phyloP scores from a whole-genome alignment of 2,888 invertebrate species.

The Lithophane leautieri region DNA sequence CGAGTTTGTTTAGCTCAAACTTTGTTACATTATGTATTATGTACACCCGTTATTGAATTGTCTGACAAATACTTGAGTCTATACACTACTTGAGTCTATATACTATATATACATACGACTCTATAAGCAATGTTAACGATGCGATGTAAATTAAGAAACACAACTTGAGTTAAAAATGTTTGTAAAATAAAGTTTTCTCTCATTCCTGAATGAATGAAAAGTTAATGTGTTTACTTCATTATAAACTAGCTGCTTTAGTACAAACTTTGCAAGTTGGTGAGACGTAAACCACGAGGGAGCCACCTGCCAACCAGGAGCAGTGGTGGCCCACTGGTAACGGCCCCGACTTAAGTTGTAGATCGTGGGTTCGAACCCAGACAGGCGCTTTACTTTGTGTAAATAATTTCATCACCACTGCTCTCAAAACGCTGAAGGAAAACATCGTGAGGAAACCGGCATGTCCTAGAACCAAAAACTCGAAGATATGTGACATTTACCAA shows the following conservation, averaged over 20 bases:
- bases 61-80: slow-evolving; percentile 73
- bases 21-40: slow-evolving; percentile 73
- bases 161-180: slow-evolving; percentile 6
- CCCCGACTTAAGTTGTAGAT: too few relatives aligned
- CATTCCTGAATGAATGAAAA: slow-evolving; percentile 14
- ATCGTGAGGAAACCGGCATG: too few relatives aligned
- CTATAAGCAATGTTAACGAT: background rate
- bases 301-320: too few relatives aligned
- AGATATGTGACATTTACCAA: too few relatives aligned
- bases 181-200: slow-evolving; percentile 1
- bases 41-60: slow-evolving; percentile 76
- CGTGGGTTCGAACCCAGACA: too few relatives aligned
- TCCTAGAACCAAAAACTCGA: too few relatives aligned
- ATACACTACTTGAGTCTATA: slow-evolving; percentile 65
- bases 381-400: too few relatives aligned
- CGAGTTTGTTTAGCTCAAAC: slow-evolving; percentile 68
- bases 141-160: slow-evolving; percentile 21
- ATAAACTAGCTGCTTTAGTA: slow-evolving; percentile 7
- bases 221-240: background rate
- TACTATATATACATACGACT: background rate
- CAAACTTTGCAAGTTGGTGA: background rate
- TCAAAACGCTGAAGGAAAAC: too few relatives aligned
- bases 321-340: too few relatives aligned
- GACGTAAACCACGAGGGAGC: background rate
- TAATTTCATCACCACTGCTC: too few relatives aligned